phyloP scores from a whole-genome alignment of 64 coral and sea anemone species.

The Pachyseris speciosa region DNA sequence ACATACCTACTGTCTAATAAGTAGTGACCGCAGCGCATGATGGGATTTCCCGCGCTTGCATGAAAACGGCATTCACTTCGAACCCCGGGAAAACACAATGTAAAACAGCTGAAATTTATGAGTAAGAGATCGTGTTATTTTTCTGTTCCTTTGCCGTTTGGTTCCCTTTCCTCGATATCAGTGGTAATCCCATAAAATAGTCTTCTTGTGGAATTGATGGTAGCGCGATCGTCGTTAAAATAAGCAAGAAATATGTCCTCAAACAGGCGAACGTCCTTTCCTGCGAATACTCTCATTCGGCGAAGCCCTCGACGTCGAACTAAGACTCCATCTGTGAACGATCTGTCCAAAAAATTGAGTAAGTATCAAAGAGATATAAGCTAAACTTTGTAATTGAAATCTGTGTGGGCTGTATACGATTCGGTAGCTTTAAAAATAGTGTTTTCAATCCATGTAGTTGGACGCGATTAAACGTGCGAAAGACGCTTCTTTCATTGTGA shows the following conservation, averaged over 20 bases:
- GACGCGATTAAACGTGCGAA: no score
- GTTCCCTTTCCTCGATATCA: background rate
- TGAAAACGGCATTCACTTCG: background rate
- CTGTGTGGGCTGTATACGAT: background rate
- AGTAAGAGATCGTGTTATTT: background rate
- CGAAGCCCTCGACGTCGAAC: conserved; percentile 71
- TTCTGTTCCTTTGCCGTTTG: background rate
- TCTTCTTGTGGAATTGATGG: background rate
- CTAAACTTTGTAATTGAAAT: background rate
- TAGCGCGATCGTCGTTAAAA: background rate
- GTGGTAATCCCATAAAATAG: background rate
- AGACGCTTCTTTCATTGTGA: background rate
- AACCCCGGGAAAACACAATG: conserved; percentile 10
- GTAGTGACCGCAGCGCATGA: conserved; percentile 37
- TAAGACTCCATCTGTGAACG: conserved; percentile 91
- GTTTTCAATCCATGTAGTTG: background rate
- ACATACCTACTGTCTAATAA: no score
- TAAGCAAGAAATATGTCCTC: conserved; percentile 19
- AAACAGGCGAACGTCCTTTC: conserved; percentile 57
- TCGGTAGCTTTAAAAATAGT: background rate
- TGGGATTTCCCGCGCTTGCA: conserved; percentile 95
- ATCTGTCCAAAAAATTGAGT: conserved; percentile 88
- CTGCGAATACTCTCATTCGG: background rate
- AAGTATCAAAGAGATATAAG: conserved; percentile 30
- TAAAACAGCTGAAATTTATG: conserved; percentile 36